Conservation (phyloP, 1,140 invertebrate genomes). For the Drosophila serrata region DNA sequence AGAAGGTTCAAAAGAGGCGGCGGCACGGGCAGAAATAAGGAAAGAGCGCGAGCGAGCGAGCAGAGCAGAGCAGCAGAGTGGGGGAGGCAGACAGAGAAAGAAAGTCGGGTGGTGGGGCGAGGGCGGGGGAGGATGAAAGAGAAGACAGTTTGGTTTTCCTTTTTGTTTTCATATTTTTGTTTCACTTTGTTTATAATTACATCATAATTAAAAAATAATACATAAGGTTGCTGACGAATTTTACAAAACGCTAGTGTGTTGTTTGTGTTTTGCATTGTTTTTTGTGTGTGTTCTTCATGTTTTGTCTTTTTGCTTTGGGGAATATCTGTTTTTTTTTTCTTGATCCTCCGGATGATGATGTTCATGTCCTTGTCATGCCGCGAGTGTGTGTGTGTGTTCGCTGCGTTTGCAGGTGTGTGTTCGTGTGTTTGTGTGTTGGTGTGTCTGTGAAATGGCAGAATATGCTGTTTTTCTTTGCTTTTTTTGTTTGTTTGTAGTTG, state of each 20-base stretch:
- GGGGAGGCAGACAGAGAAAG: constrained; percentile 9
- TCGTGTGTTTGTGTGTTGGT: constrained; percentile 33
- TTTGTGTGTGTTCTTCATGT: constrained; percentile 27
- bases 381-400: constrained; percentile 36
- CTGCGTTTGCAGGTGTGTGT: constrained; percentile 28
- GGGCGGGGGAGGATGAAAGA: constrained; percentile 24
- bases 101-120: neutral
- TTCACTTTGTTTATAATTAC: constrained; percentile 82
- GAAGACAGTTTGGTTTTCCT: constrained; percentile 74
- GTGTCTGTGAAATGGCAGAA: constrained; percentile 73
- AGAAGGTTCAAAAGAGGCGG: constrained; percentile 8
- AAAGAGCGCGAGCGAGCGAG: constrained; percentile 20
- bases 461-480: constrained; percentile 56
- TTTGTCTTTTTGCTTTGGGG: constrained; percentile 55
- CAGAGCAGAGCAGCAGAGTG: constrained; percentile 17
- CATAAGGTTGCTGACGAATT: constrained; percentile 78
- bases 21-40: constrained; percentile 7
- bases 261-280: constrained; percentile 66
- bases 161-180: constrained; percentile 82
- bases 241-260: constrained; percentile 73
- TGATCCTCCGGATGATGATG: constrained; percentile 45
- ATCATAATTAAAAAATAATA: constrained; percentile 84
- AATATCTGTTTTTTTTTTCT: constrained; percentile 51
- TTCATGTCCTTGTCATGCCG: constrained; percentile 54
- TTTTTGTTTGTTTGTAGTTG: constrained; percentile 59